phyloP scores from a whole-genome alignment of 2,888 invertebrate genomes.

The Apamea crenata region DNA sequence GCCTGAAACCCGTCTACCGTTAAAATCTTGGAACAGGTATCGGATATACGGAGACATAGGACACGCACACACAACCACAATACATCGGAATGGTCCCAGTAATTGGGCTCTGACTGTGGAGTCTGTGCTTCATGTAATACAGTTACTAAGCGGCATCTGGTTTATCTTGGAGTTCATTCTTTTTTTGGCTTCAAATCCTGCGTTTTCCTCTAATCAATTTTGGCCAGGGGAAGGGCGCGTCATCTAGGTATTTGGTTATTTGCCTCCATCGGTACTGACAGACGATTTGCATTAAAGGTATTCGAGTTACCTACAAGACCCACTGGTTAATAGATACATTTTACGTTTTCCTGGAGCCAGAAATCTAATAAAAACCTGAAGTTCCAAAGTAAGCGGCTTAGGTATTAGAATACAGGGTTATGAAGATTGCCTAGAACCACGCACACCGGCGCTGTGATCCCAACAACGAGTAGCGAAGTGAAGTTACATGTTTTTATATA shows the following conservation, averaged over 20 bases:
- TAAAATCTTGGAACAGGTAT: not conserved
- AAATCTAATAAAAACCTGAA: not conserved
- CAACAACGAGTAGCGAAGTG: not conserved
- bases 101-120: not conserved
- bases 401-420: not conserved
- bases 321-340: not conserved
- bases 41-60: not conserved
- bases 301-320: not conserved
- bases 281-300: constrained; percentile 1
- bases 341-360: not conserved
- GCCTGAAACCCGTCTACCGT: not conserved
- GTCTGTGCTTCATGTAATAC: not conserved
- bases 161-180: not conserved
- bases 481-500: constrained; percentile 46
- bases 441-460: not conserved
- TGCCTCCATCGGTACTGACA: not conserved
- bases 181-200: not conserved
- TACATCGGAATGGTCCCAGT: constrained; percentile 1
- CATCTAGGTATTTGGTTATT: not conserved
- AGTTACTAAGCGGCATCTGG: not conserved
- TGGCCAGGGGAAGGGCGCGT: not conserved
- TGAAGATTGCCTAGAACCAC: not conserved
- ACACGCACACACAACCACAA: too few relatives aligned
- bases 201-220: not conserved
- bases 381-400: not conserved